phyloP scores from a whole-genome alignment of 2,797 vertebrate genomes.

The Schizothorax lantsangensis region DNA sequence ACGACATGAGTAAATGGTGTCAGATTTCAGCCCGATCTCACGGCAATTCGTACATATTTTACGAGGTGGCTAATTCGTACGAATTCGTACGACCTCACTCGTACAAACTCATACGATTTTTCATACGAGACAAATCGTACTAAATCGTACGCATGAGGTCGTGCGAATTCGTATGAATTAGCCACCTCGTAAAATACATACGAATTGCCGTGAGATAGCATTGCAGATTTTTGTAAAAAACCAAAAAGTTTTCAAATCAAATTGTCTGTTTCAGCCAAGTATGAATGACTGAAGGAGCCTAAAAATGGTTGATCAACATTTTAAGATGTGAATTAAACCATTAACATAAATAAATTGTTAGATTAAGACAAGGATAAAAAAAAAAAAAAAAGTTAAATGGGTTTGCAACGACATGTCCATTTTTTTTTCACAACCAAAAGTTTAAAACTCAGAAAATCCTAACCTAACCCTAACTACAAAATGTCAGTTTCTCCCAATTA shows the following conservation, averaged over 20 bases:
- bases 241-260: neutral
- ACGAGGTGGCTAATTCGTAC: too few relatives aligned
- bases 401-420: neutral
- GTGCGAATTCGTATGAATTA: too few relatives aligned
- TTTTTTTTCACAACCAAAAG: neutral
- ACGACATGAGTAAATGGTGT: neutral
- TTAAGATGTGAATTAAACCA: neutral
- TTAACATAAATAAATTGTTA: neutral
- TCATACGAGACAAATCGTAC: too few relatives aligned
- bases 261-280: neutral
- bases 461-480: neutral
- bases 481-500: neutral
- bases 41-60: too few relatives aligned
- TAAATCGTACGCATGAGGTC: too few relatives aligned
- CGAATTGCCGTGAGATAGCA: too few relatives aligned
- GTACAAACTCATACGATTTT: too few relatives aligned
- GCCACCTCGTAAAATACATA: too few relatives aligned
- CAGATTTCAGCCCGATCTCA: neutral
- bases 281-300: neutral
- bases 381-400: neutral
- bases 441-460: neutral
- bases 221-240: neutral
- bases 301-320: neutral
- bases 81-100: too few relatives aligned
- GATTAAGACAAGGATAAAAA: neutral